These are phyloP conservation scores for Desmodus rotundus DNA, from an alignment of 2,113 vertebrate genomes.

Conservation along the genomic window DNA sequence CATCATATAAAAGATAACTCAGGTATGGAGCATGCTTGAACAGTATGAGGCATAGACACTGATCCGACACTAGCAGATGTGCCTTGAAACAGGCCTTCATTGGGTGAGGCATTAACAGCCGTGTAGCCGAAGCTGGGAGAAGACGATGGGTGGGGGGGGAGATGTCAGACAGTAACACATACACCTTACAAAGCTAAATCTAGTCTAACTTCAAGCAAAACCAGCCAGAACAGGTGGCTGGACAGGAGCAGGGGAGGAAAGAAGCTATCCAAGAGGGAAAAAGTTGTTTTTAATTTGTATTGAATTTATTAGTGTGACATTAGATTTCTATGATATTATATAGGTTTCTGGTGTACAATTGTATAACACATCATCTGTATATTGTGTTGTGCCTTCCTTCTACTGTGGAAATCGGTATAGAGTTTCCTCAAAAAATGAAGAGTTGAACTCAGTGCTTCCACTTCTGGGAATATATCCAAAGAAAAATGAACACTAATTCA, in stretches of 20 bases:
- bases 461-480: too few species aligned
- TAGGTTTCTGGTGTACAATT: too few species aligned
- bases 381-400: too few species aligned
- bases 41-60: neutral
- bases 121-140: neutral
- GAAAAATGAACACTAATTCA: too few species aligned
- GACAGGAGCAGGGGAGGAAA: neutral
- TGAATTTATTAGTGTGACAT: too few species aligned
- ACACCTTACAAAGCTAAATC: neutral
- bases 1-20: neutral
- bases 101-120: neutral
- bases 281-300: neutral
- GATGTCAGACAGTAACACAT: neutral
- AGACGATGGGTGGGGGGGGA: neutral
- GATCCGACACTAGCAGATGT: neutral
- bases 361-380: too few species aligned
- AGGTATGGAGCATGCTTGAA: accelerated
- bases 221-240: neutral
- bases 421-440: too few species aligned
- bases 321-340: too few species aligned
- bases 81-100: neutral
- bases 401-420: too few species aligned
- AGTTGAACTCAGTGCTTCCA: too few species aligned
- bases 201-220: neutral
- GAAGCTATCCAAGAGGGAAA: neutral